phyloP scores from a whole-genome alignment of 2,113 vertebrate species.

The Cochlearius cochlearius region DNA sequence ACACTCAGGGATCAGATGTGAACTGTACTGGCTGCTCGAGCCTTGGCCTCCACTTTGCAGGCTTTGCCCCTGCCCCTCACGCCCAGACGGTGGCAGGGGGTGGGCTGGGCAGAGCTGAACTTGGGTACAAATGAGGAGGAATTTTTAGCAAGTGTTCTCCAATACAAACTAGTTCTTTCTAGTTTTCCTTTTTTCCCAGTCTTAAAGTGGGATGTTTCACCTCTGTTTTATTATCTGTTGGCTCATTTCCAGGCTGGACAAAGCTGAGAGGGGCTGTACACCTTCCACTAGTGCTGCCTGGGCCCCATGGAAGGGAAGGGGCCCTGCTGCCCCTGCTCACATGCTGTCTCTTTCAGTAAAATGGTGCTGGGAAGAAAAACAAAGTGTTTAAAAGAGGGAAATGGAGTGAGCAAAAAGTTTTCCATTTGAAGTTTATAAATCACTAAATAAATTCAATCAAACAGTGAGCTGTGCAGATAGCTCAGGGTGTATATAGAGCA shows the following conservation, averaged over 20 bases:
- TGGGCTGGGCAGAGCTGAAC: not conserved
- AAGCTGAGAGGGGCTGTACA: not conserved
- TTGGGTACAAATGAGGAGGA: not conserved
- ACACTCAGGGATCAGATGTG: not conserved
- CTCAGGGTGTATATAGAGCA: not conserved
- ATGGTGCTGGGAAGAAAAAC: not conserved
- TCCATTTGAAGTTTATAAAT: not conserved
- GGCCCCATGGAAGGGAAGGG: not conserved
- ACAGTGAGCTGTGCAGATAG: not conserved
- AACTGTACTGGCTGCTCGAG: not conserved
- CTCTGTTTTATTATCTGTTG: not conserved
- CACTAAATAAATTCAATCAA: not conserved
- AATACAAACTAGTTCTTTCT: not conserved
- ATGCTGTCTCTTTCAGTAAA: not conserved
- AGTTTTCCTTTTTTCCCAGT: not conserved
- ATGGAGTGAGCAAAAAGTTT: not conserved
- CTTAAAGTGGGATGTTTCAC: not conserved
- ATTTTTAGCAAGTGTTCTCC: not conserved
- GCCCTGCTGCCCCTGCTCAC: not conserved
- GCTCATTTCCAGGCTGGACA: not conserved
- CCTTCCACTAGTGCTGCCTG: not conserved
- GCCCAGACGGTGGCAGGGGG: accelerated
- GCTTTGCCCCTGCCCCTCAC: not conserved
- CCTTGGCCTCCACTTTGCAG: not conserved
- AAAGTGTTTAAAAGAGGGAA: not conserved